Percentiles rank a stretch among this genome's conserved stretches.
Evolutionary conservation across 2,888 invertebrate species (phyloP).

Genomic region (Apoda limacodes): DNA sequence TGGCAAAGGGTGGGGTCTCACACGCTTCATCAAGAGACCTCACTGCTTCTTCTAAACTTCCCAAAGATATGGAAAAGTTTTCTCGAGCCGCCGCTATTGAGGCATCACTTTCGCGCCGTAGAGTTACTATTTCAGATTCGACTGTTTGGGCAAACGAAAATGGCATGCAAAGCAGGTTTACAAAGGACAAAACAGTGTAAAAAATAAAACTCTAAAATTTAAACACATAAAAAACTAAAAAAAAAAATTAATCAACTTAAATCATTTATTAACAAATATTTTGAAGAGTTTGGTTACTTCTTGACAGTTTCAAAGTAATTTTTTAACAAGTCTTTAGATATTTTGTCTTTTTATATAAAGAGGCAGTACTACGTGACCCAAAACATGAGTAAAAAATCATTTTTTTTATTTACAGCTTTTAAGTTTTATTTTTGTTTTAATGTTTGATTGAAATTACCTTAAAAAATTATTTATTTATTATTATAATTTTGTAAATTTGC

Average conservation of each 20-base stretch:
- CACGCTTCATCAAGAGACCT: slow-evolving; percentile 51
- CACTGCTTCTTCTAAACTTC: slow-evolving; percentile 59
- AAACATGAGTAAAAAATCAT: no score
- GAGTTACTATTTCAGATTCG: slow-evolving; percentile 65
- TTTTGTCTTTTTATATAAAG: no score
- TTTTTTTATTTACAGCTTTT: no score
- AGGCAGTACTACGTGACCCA: no score
- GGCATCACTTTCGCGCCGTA: slow-evolving; percentile 65
- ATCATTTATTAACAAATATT: no score
- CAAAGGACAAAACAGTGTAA: slow-evolving; percentile 24
- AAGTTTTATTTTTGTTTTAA: no score
- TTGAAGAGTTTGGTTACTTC: no score
- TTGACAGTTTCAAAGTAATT: no score
- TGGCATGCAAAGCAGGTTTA: slow-evolving; percentile 38
- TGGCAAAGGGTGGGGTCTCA: slow-evolving; percentile 52
- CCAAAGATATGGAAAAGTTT: slow-evolving; percentile 59
- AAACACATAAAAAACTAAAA: slow-evolving; percentile 25
- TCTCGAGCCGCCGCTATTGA: slow-evolving; percentile 53
- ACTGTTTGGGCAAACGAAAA: slow-evolving; percentile 27
- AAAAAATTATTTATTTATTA: no score
- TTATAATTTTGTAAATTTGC: no score
- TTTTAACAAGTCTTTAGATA: no score
- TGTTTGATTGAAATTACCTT: no score
- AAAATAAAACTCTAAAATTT: slow-evolving; percentile 21
- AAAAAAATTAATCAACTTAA: slow-evolving; percentile 30